Evolutionary conservation across 2,113 vertebrate species (phyloP), one percentile per base, ranked within the genome.

Genomic region (Hydropotes inermis): DNA sequence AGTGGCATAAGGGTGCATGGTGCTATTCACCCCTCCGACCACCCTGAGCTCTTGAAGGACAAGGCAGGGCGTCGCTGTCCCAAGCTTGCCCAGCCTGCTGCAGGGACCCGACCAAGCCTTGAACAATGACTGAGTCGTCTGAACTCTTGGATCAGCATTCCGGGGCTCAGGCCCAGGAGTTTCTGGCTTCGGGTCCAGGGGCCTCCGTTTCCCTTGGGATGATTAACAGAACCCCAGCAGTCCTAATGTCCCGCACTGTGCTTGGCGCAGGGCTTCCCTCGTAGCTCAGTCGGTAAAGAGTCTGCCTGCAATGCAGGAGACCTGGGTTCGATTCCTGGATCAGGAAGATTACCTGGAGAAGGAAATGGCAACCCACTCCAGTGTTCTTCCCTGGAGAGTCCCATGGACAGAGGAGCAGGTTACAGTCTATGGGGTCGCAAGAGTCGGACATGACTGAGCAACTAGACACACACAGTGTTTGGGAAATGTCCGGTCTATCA

Each of bases 81-180:
- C 25, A 11, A 89, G 45, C 55, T 9, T 14, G 14, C 57, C 57
- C 23, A 7, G 36, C 33, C 58, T 54, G 15, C 30, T 55, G 57
- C 27, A 92, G 61, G 57, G 83, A 33, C 12, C 17, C 36, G 60
- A 76, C 33, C 1, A 25, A 61, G 50, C 25, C 21, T 15, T 55
- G 74, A 33, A 70, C 25, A 54, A 36, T 27, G 27, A 55, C 14
- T 6, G 33, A 5, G 17, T 57, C 7, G 1, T 23, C 27, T 52
- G 64, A 2, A 47, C 52, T 28, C n/a, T 15, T 25, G 33, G 81
- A 55, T 28, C 47, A 33, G 36, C 50, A 17, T 81, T 76, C n/a
- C 60, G 57, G 83, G 81, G 86, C 61, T 55, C 93, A 81, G 70
- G 28, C 27, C 45, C 64, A 85, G 28, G 43, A 70, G n/a, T 67